These are phyloP conservation scores for Sinhomidia bicolor DNA, from an alignment of 2,888 invertebrate species.

Conservation along the genomic window DNA sequence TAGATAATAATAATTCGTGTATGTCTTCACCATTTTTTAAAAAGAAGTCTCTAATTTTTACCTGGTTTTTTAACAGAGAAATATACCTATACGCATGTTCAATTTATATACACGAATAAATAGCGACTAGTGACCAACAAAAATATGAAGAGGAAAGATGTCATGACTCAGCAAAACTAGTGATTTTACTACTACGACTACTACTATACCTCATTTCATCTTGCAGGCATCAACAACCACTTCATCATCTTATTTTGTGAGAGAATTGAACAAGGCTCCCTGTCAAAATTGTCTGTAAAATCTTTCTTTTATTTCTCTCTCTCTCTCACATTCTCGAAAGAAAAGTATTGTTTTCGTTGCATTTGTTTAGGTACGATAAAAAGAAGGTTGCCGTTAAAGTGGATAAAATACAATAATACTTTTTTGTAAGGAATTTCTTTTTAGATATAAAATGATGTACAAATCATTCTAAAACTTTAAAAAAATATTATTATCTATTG, in stretches of 20 bases:
- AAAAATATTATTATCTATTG: too few species aligned
- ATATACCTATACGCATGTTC: not conserved
- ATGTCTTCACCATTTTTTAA: not conserved
- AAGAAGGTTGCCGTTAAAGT: too few species aligned
- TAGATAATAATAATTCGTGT: not conserved
- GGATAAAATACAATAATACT: too few species aligned
- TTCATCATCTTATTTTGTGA: slow-evolving; percentile 1
- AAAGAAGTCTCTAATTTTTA: too few species aligned
- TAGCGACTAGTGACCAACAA: slow-evolving; percentile 7
- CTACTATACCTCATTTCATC: not conserved
- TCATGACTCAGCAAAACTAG: slow-evolving; percentile 25
- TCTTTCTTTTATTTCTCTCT: too few species aligned
- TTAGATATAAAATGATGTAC: too few species aligned
- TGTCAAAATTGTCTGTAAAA: not conserved
- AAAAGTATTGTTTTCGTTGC: too few species aligned
- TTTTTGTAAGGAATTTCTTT: too few species aligned
- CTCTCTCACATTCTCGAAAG: too few species aligned
- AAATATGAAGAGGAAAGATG: not conserved
- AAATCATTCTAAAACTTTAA: too few species aligned
- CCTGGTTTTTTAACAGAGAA: not conserved
- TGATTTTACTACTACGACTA: slow-evolving; percentile 7
- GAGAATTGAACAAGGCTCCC: not conserved
- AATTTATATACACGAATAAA: too few species aligned
- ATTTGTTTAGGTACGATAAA: too few species aligned
- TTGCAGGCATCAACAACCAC: slow-evolving; percentile 10